A percentile compares a stretch with the other conserved stretches of the same genome.
These are phyloP conservation scores for Lamellibrachia columna DNA, from an alignment of 2,888 invertebrate species.

Conservation along the genomic window DNA sequence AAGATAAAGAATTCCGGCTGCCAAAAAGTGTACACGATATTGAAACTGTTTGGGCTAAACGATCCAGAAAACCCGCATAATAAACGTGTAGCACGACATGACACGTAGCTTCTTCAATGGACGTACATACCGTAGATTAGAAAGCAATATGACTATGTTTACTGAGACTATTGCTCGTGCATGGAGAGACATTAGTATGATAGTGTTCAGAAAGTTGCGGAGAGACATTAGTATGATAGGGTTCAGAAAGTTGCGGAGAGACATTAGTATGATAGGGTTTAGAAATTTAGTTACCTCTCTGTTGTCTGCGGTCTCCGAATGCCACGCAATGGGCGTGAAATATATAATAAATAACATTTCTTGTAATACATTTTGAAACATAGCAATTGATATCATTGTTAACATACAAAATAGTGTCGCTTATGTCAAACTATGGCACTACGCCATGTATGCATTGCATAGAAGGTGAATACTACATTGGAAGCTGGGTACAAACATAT, in stretches of 20 bases:
- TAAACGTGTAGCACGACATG: not conserved
- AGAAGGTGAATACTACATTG: not conserved
- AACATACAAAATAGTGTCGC: not conserved
- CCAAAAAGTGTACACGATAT: not conserved
- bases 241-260: too few species aligned
- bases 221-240: too few species aligned
- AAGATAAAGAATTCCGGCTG: not conserved
- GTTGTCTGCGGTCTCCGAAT: too few species aligned
- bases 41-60: not conserved
- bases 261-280: too few species aligned
- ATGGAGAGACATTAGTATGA: too few species aligned
- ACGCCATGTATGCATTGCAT: not conserved
- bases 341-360: not conserved
- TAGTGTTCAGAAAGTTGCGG: too few species aligned
- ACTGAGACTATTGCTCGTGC: too few species aligned
- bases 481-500: too few species aligned
- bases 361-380: not conserved
- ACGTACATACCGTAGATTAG: not conserved
- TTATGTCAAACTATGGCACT: too few species aligned
- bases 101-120: not conserved
- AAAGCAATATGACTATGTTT: too few species aligned
- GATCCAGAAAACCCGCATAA: not conserved
- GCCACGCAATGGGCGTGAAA: too few species aligned
- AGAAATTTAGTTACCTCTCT: too few species aligned
- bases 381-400: not conserved